Percentiles rank a stretch among this genome's conserved stretches.
phyloP scores from a whole-genome alignment of 2,888 invertebrate genomes.

The Ethmia dodecea region DNA sequence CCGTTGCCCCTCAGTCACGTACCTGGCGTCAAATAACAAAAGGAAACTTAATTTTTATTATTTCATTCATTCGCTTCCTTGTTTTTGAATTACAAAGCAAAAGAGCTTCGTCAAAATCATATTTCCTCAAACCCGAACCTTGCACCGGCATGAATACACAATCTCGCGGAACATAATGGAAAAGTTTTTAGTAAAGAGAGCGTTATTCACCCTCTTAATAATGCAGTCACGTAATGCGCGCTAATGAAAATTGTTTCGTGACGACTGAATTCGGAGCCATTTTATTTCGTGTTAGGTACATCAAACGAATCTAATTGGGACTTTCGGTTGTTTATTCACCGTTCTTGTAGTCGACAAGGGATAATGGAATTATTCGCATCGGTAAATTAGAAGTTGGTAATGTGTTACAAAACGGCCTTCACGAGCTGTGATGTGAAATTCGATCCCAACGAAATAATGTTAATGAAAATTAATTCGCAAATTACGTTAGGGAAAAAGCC shows the following conservation, averaged over 20 bases:
- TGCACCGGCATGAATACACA: conserved; percentile 38
- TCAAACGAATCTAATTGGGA: conserved; percentile 41
- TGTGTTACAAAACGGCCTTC: too few relatives aligned
- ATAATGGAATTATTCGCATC: conserved; percentile 12
- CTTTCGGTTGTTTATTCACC: conserved; percentile 23
- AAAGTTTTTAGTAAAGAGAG: conserved; percentile 28
- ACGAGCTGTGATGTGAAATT: too few relatives aligned
- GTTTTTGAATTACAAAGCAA: conserved; percentile 10
- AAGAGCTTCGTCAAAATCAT: conserved; percentile 20
- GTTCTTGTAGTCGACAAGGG: conserved; percentile 11
- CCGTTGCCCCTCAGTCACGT: too few relatives aligned
- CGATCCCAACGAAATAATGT: too few relatives aligned
- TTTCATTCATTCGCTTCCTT: conserved; percentile 1
- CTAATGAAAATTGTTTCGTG: conserved; percentile 71
- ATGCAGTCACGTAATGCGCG: conserved; percentile 60
- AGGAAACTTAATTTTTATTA: too few relatives aligned
- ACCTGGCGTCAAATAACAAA: too few relatives aligned
- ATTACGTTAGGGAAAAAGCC: too few relatives aligned
- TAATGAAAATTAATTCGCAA: too few relatives aligned
- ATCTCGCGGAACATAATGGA: conserved; percentile 42
- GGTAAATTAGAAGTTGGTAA: conserved; percentile 2
- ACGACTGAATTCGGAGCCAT: conserved; percentile 55
- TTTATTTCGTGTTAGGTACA: conserved; percentile 52
- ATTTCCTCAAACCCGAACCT: conserved; percentile 23
- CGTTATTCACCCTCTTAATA: conserved; percentile 40